phyloP scores from a whole-genome alignment of 1,140 invertebrate species.

The Drosophila ficusphila region DNA sequence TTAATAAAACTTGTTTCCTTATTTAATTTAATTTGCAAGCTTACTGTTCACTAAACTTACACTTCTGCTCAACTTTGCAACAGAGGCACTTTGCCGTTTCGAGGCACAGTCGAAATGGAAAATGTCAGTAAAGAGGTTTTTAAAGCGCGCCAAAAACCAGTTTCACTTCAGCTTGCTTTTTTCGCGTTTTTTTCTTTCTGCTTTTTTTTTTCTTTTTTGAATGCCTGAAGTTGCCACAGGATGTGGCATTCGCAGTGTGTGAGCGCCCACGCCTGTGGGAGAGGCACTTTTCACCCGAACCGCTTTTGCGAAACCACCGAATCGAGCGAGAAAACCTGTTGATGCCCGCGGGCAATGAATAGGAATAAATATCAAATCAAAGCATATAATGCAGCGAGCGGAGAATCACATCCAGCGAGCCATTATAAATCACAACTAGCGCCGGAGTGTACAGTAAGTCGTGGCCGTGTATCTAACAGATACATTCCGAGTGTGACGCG shows the following conservation, averaged over 20 bases:
- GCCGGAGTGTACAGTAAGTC: slow-evolving; percentile 54
- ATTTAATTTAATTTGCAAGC: background rate
- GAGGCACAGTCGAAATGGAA: slow-evolving; percentile 31
- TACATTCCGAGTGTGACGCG: slow-evolving; percentile 64
- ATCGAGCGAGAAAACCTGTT: slow-evolving; percentile 44
- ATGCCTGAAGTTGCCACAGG: slow-evolving; percentile 45
- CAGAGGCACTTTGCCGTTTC: background rate
- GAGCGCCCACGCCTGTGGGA: slow-evolving; percentile 45
- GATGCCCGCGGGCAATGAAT: slow-evolving; percentile 23
- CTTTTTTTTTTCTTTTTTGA: slow-evolving; percentile 5
- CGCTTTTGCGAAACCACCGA: slow-evolving; percentile 10
- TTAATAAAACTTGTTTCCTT: background rate
- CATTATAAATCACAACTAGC: slow-evolving; percentile 43
- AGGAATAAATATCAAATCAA: slow-evolving; percentile 35
- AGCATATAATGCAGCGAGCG: slow-evolving; percentile 18
- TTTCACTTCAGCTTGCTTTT: slow-evolving; percentile 25
- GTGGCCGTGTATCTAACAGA: slow-evolving; percentile 67
- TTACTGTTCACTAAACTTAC: background rate
- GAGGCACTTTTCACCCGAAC: slow-evolving; percentile 14
- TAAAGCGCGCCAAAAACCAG: slow-evolving; percentile 73
- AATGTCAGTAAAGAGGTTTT: slow-evolving; percentile 39
- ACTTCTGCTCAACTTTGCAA: slow-evolving; percentile 7
- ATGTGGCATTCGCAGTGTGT: slow-evolving; percentile 38
- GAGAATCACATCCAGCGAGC: slow-evolving; percentile 2
- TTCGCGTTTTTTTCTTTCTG: background rate